These are phyloP conservation scores for Sprattus sprattus DNA, from an alignment of 2,113 vertebrate genomes.

Conservation along the genomic window DNA sequence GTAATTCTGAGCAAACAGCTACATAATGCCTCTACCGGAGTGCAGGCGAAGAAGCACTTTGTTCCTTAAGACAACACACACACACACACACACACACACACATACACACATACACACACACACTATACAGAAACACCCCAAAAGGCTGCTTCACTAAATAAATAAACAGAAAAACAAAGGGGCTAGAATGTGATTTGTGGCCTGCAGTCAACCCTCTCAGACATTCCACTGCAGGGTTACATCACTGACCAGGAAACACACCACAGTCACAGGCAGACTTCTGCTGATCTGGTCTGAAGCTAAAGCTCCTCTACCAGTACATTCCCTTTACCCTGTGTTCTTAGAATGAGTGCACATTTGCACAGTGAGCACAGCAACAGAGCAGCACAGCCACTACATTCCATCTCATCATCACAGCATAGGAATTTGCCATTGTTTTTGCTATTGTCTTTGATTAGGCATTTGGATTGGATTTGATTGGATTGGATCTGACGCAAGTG, in stretches of 20 bases:
- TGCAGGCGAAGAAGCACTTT: neutral
- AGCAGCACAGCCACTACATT: neutral
- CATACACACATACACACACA: conserved; percentile 4
- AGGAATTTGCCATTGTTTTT: neutral
- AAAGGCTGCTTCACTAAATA: conserved; percentile 7
- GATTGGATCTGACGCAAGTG: neutral
- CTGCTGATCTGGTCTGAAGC: neutral
- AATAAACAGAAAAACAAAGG: neutral
- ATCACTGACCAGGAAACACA: conserved; percentile 2
- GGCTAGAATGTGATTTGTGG: neutral
- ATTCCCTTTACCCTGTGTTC: neutral
- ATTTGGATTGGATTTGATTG: neutral
- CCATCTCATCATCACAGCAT: neutral
- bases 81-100: conserved; percentile 17
- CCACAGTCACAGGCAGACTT: neutral
- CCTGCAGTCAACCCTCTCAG: neutral
- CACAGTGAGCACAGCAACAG: neutral
- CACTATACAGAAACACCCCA: neutral
- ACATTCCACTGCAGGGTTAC: neutral
- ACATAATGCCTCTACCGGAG: neutral
- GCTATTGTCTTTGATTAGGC: neutral
- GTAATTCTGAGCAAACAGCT: conserved; percentile 33
- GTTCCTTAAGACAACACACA: conserved; percentile 17
- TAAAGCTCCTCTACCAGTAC: neutral
- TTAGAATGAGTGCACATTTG: neutral